A percentile compares a stretch with the other conserved stretches of the same genome.
These are phyloP conservation scores for Hydrotaea cyrtoneurina DNA, from an alignment of 2,888 invertebrate species.

Conservation along the genomic window DNA sequence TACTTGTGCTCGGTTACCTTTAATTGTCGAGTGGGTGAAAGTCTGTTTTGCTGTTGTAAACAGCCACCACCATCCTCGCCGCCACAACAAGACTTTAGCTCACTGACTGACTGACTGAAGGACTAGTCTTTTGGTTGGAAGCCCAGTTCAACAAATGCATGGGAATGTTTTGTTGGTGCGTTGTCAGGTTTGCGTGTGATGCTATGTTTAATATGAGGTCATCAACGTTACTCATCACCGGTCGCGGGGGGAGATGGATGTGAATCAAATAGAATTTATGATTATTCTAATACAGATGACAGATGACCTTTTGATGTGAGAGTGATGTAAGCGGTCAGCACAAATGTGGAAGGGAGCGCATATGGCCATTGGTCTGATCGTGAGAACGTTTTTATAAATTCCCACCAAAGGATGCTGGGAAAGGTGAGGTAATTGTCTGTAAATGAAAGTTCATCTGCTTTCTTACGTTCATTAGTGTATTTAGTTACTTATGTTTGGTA, in stretches of 20 bases:
- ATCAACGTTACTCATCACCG: conserved; percentile 44
- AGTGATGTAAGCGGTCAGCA: conserved; percentile 29
- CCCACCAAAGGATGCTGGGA: conserved; percentile 41
- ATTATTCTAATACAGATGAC: conserved; percentile 75
- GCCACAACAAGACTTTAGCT: conserved; percentile 6
- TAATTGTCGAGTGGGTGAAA: conserved; percentile 66
- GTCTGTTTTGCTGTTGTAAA: conserved; percentile 27
- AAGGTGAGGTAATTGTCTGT: not conserved
- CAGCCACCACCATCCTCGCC: conserved; percentile 59
- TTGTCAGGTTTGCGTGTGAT: conserved; percentile 73
- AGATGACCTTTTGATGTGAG: conserved; percentile 74
- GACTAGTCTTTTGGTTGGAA: conserved; percentile 20
- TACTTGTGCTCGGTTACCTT: conserved; percentile 3
- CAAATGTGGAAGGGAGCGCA: conserved; percentile 60
- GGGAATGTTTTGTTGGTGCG: conserved; percentile 72
- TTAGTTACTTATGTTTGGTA: too few relatives aligned
- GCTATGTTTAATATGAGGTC: conserved; percentile 69
- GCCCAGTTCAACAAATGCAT: conserved; percentile 68
- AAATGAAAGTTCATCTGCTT: too few relatives aligned
- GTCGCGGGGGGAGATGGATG: conserved; percentile 39
- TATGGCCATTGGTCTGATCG: conserved; percentile 62
- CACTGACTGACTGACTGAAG: conserved; percentile 1
- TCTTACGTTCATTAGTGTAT: too few relatives aligned
- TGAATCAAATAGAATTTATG: conserved; percentile 55
- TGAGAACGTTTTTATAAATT: conserved; percentile 72